Evolutionary conservation across 2,888 invertebrate species (phyloP).

Genomic region (Agrochola macilenta): DNA sequence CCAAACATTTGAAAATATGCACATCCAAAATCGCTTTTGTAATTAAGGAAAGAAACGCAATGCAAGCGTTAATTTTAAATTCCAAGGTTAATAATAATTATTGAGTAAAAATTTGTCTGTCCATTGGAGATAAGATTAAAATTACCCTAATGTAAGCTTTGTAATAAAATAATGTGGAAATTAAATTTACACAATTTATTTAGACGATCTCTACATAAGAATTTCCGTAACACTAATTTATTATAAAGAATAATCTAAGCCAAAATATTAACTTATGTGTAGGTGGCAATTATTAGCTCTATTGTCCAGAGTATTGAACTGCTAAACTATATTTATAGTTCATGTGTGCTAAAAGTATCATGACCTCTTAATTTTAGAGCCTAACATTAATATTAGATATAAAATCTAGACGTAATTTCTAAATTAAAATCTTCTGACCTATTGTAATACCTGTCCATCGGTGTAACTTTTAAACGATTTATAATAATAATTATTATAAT

Average conservation of each 20-base stretch:
- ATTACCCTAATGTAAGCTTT: conserved; percentile 61
- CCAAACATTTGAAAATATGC: conserved; percentile 59
- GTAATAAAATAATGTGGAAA: conserved; percentile 82
- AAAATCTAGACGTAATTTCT: conserved; percentile 69
- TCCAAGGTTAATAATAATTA: conserved; percentile 33
- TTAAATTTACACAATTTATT: conserved; percentile 86
- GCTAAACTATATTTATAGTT: conserved; percentile 74
- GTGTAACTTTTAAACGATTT: conserved; percentile 77
- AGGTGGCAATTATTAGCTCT: conserved; percentile 75
- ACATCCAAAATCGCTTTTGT: conserved; percentile 75
- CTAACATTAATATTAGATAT: conserved; percentile 76
- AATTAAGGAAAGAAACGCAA: conserved; percentile 70
- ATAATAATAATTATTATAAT: conserved; percentile 79
- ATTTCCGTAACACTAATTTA: conserved; percentile 80
- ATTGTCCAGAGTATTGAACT: conserved; percentile 75
- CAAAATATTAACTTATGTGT: conserved; percentile 80
- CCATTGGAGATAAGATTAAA: conserved; percentile 66
- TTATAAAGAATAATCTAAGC: conserved; percentile 75
- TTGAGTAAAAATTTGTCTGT: conserved; percentile 62
- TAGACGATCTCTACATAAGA: conserved; percentile 82
- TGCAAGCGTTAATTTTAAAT: conserved; percentile 56
- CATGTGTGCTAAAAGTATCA: conserved; percentile 75
- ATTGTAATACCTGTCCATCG: conserved; percentile 75
- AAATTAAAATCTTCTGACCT: conserved; percentile 71
- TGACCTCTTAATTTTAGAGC: conserved; percentile 83